Base-by-base conservation (phyloP, 2,888 invertebrate species). In the Nematopogon swammerdamellus region DNA sequence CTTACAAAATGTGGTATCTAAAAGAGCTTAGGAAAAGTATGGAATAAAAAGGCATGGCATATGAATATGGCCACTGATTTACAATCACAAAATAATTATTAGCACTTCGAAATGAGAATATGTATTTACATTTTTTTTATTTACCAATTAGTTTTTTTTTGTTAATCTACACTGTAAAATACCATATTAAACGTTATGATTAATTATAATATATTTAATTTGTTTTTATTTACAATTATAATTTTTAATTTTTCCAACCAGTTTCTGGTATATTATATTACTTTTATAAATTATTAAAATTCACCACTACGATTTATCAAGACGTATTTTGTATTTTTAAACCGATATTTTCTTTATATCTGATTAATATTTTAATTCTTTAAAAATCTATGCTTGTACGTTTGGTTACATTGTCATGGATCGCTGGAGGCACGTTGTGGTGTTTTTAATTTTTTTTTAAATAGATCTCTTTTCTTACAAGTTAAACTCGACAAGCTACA, bases 351-450 rank as follows among this genome's bases (percentile, higher is more conserved):
- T 6, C 25, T 25, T 4, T 25, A 25, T 6, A 6, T 25, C 11
- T 36, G 36, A 36, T 36, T 14, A 36, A 14, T 14, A 54, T 52
- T 19, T 51, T 50, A 29, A 46, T 16, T 36, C 43, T 52, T 53
- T 50, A 53, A 44, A 50, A 52, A 53, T 51, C 52, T 54, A 53
- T 50, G 51, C 50, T 56, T 55, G 58, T 54, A 57, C 54, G 53
- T 50, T 52, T 50, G 56, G 55, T 54, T 56, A 65, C 76, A 77
- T 77, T 77, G 76, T 79, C 77, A 67, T 63, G 63, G 63, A 60
- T 63, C 63, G 63, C 55, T 53, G 51, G 59, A 79, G 79, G 79
- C 79, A 79, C 79, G 71, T 69, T 64, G 65, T 74, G 79, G 77
- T 60, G 70, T 74, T 74, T 63, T 66, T 64, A 77, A 75, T 72